Evolutionary conservation across 2,797 vertebrate species (phyloP).

Genomic region (Salarias fasciatus): DNA sequence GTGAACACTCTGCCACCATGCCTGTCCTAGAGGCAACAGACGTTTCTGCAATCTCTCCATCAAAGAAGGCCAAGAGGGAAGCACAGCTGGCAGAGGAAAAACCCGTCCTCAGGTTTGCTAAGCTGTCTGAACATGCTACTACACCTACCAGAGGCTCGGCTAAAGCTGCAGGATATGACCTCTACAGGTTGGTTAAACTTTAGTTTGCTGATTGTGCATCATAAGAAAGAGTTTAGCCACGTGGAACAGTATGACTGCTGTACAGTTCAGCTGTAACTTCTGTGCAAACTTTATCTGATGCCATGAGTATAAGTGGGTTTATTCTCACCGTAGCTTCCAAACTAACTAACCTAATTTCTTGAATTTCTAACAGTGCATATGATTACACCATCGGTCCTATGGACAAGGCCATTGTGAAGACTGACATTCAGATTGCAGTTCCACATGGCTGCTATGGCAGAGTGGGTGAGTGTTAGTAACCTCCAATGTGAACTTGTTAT

Average conservation of each 20-base stretch:
- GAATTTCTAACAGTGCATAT: conserved; percentile 85
- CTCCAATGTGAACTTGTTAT: too few relatives aligned
- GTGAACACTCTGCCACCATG: conserved; percentile 76
- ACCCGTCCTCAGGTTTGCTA: conserved; percentile 85
- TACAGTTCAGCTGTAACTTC: too few relatives aligned
- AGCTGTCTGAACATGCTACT: conserved; percentile 88
- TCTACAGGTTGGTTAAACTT: conserved; percentile 87
- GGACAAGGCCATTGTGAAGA: conserved; percentile 93
- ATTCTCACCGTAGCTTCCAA: too few relatives aligned
- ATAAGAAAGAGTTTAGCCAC: too few relatives aligned
- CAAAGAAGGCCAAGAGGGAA: conserved; percentile 78
- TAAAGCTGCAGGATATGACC: conserved; percentile 92
- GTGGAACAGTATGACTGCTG: too few relatives aligned
- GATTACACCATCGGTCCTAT: conserved; percentile 88
- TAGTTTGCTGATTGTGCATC: neutral
- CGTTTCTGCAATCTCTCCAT: conserved; percentile 73
- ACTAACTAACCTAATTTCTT: conserved; percentile 1
- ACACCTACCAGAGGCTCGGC: conserved; percentile 88
- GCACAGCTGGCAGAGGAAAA: conserved; percentile 12
- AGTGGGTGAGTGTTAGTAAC: conserved; percentile 89
- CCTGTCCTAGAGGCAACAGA: conserved; percentile 79
- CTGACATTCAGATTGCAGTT: conserved; percentile 96
- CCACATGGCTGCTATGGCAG: conserved; percentile 93
- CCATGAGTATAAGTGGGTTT: too few relatives aligned
- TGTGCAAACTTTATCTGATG: too few relatives aligned